A percentile compares a stretch with the other conserved stretches of the same genome.
Conservation (phyloP, 1,140 invertebrate genomes). For the Hestina assimilis region DNA sequence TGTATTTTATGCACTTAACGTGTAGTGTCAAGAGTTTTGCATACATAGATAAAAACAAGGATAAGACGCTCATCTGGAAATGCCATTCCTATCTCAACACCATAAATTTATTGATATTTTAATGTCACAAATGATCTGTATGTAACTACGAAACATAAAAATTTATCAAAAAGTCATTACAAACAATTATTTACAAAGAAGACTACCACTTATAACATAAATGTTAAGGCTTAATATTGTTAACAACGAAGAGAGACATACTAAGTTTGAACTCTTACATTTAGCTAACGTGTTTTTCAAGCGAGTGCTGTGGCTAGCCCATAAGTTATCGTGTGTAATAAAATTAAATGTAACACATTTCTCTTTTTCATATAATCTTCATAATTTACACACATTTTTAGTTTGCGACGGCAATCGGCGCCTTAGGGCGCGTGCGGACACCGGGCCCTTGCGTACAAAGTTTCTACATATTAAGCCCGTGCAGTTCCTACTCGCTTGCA, state of each 20-base stretch:
- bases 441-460: conserved; percentile 4
- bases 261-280: conserved; percentile 15
- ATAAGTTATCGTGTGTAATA: conserved; percentile 78
- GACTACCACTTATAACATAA: conserved; percentile 10
- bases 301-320: conserved; percentile 67
- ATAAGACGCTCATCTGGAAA: conserved; percentile 55
- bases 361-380: conserved; percentile 77
- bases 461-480: conserved; percentile 5
- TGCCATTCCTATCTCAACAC: conserved; percentile 66
- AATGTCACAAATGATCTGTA: conserved; percentile 78
- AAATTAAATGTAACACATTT: conserved; percentile 79
- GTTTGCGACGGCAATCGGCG: conserved; percentile 62
- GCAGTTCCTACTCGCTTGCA: conserved; percentile 10
- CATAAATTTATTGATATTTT: conserved; percentile 78
- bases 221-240: conserved; percentile 18
- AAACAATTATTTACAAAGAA: conserved; percentile 7
- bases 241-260: not conserved
- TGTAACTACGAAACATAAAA: conserved; percentile 61
- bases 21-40: conserved; percentile 53
- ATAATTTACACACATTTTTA: conserved; percentile 77
- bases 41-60: conserved; percentile 58
- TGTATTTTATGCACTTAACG: conserved; percentile 36
- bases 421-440: conserved; percentile 34
- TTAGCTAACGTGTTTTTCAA: conserved; percentile 67
- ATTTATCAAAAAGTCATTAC: conserved; percentile 36